Percentiles rank a stretch among this genome's conserved stretches.
phyloP scores from a whole-genome alignment of 1,140 invertebrate genomes.

The Lepidurus apus region DNA sequence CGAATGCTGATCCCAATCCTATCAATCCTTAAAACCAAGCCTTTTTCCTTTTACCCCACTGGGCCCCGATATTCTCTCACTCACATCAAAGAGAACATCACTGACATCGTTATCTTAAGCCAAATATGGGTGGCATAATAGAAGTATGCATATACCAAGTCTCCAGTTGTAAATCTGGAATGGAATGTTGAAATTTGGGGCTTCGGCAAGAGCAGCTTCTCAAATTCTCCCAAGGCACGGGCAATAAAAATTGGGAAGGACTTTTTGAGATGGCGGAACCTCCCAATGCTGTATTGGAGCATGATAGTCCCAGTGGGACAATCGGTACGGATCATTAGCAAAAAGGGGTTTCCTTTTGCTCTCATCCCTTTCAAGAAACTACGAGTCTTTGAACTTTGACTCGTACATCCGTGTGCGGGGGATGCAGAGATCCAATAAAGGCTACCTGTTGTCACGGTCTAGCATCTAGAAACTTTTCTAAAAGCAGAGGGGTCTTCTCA shows the following conservation, averaged over 20 bases:
- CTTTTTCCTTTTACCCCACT: background rate
- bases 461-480: background rate
- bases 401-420: background rate
- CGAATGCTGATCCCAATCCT: constrained; percentile 11
- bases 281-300: background rate
- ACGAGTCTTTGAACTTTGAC: background rate
- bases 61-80: background rate
- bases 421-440: background rate
- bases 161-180: background rate
- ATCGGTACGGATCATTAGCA: background rate
- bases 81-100: background rate
- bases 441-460: constrained; percentile 8
- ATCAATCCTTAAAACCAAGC: background rate
- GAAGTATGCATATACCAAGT: background rate
- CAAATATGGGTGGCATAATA: background rate
- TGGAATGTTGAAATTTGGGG: background rate
- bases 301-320: background rate
- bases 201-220: background rate
- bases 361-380: too few relatives aligned
- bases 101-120: background rate
- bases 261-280: background rate
- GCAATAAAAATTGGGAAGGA: background rate
- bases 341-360: background rate
- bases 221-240: background rate
- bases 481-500: background rate